phyloP scores from a whole-genome alignment of 1,140 invertebrate genomes.

The Zaprionus vittiger region DNA sequence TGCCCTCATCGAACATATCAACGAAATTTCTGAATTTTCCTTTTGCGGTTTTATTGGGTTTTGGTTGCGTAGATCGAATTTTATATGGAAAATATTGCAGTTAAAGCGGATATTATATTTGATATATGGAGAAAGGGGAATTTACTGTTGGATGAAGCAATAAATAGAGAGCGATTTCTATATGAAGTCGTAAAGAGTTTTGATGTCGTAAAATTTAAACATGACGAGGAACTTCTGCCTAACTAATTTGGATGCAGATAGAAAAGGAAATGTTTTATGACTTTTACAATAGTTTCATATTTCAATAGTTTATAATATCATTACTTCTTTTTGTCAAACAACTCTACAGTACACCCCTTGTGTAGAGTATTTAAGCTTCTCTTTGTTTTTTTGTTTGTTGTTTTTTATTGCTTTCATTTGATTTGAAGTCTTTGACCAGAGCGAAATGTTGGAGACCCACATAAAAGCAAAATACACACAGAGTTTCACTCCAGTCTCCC shows the following conservation, averaged over 20 bases:
- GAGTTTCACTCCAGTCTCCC: slow-evolving; percentile 23
- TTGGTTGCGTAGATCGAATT: neutral
- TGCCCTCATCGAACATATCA: neutral
- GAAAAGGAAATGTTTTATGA: too few species aligned
- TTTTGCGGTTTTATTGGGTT: slow-evolving; percentile 1
- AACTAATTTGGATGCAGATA: too few species aligned
- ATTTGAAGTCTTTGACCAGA: slow-evolving; percentile 20
- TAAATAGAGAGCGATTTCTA: neutral
- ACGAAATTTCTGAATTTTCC: neutral
- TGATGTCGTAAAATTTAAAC: neutral
- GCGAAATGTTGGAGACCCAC: neutral
- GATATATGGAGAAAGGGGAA: neutral
- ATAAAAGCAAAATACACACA: slow-evolving; percentile 28
- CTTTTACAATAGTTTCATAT: neutral
- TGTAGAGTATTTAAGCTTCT: neutral
- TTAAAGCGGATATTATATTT: neutral
- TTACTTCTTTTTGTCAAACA: neutral
- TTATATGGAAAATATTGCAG: slow-evolving; percentile 1
- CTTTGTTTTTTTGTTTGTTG: slow-evolving; percentile 1
- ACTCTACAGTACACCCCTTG: neutral
- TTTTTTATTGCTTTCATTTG: slow-evolving; percentile 43
- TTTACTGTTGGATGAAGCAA: neutral
- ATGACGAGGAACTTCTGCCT: neutral
- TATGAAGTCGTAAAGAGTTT: neutral
- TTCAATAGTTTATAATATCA: neutral